phyloP scores from a whole-genome alignment of 1,140 invertebrate species.

The Paralvinella palmiformis region DNA sequence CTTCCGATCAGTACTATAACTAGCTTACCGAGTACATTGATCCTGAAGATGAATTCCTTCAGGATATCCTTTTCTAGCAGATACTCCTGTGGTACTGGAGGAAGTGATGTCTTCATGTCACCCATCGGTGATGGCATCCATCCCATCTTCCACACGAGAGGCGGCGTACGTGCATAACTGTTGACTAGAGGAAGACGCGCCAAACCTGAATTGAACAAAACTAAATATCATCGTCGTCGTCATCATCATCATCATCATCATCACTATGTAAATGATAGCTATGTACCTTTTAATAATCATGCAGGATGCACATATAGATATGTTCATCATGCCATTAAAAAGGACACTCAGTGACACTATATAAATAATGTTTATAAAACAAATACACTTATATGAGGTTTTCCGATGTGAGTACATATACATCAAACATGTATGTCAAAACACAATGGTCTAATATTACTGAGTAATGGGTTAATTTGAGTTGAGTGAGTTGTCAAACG shows the following conservation, averaged over 20 bases:
- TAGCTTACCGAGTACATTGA: slow-evolving; percentile 38
- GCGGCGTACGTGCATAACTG: slow-evolving; percentile 61
- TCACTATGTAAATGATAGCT: not conserved
- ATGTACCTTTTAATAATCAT: no score
- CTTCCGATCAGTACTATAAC: not conserved
- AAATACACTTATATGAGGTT: no score
- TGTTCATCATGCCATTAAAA: no score
- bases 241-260: slow-evolving; percentile 1
- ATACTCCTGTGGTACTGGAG: slow-evolving; percentile 58
- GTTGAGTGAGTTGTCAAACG: no score
- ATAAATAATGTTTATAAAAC: no score
- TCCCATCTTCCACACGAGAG: slow-evolving; percentile 62
- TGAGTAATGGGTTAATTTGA: no score
- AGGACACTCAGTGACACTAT: no score
- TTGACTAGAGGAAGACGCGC: slow-evolving; percentile 60
- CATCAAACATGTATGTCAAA: no score
- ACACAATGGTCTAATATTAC: no score
- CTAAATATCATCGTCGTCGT: not conserved
- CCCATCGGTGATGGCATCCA: slow-evolving; percentile 53
- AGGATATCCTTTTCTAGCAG: slow-evolving; percentile 61
- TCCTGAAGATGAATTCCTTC: slow-evolving; percentile 38
- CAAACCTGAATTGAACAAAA: slow-evolving; percentile 48
- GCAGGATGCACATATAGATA: no score
- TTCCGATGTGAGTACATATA: no score
- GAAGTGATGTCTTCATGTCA: slow-evolving; percentile 56